phyloP scores from a whole-genome alignment of 2,113 vertebrate genomes.

The Elgaria multicarinata region DNA sequence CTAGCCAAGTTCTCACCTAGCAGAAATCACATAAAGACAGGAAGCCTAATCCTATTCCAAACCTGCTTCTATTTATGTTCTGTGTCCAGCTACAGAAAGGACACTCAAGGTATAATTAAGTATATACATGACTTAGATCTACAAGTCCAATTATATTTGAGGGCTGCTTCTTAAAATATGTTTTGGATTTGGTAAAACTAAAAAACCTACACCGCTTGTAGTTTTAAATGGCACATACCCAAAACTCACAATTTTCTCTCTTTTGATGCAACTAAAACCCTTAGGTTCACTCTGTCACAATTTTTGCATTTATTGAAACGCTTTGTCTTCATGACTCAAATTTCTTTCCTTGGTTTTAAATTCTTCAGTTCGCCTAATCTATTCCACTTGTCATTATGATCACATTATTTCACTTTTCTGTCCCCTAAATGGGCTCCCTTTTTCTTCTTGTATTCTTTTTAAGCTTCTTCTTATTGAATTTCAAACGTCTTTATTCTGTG shows the following conservation, averaged over 20 bases:
- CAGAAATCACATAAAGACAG: background rate
- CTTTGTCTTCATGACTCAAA: background rate
- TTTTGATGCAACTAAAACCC: background rate
- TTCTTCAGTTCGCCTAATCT: background rate
- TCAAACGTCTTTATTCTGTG: background rate
- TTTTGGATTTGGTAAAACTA: background rate
- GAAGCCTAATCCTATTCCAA: background rate
- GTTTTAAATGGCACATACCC: background rate
- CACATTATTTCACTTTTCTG: background rate
- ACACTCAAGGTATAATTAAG: background rate
- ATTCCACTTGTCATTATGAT: background rate
- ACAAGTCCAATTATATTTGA: background rate
- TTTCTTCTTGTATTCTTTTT: background rate
- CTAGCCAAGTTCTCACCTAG: background rate
- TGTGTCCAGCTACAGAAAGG: background rate
- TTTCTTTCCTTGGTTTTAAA: background rate
- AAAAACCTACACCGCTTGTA: background rate
- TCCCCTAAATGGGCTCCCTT: background rate
- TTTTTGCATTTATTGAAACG: background rate
- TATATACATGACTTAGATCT: background rate
- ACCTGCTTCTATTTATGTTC: background rate
- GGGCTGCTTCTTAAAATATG: background rate
- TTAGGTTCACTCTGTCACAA: background rate
- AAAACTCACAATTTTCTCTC: background rate
- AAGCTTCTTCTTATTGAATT: background rate